Base-by-base conservation (phyloP, 2,113 vertebrate genomes). In the Tenebrosternarchus preto region DNA sequence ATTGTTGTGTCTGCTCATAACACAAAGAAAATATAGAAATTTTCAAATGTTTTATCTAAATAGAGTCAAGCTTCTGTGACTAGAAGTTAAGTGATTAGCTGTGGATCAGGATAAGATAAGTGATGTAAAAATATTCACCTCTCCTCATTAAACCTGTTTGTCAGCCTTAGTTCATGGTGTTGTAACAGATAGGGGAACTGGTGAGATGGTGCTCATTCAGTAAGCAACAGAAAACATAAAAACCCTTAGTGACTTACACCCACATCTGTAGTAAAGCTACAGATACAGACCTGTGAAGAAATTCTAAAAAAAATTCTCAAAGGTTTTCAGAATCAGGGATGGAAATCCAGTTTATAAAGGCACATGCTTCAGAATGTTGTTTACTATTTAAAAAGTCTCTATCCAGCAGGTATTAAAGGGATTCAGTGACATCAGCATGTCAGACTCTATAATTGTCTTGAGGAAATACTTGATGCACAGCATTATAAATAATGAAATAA, bases 111-210 rank as follows among this genome's bases (percentile, higher is more conserved):
- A 59, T 64, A 55, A n/a, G 15, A 8, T 81, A 85, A 88, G 88
- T 86, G 77, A 78, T 83, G 82, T 43, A 87, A 86, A 91, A 85
- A 88, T 88, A 88, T 85, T 89, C 85, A 69, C 39, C 75, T 86
- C 86, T 88, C 75, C 81, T 91, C 85, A 88, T 90, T 89, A 90
- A 55, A 61, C 55, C 60, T 64, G 78, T 29, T 64, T n/a, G 8
- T 33, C 60, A 66, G 43, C 66, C 24, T 17, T 29, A 20, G 29
- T 36, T 20, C 9, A 33, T 20, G 64, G 5, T 39, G 64, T 85
- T 88, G 69, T 76, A 46, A 68, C 57, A 70, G 85, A 84, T 81
- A 74, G 82, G 72, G 83, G 36, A 50, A 82, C 29, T 24, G 29
- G 39, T 11, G 81, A 63, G 56, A 71, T 39, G 55, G 22, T 17